A percentile compares a stretch with the other conserved stretches of the same genome.
These are phyloP conservation scores for Trichosurus vulpecula DNA, from an alignment of 2,797 vertebrate species.

Conservation along the genomic window DNA sequence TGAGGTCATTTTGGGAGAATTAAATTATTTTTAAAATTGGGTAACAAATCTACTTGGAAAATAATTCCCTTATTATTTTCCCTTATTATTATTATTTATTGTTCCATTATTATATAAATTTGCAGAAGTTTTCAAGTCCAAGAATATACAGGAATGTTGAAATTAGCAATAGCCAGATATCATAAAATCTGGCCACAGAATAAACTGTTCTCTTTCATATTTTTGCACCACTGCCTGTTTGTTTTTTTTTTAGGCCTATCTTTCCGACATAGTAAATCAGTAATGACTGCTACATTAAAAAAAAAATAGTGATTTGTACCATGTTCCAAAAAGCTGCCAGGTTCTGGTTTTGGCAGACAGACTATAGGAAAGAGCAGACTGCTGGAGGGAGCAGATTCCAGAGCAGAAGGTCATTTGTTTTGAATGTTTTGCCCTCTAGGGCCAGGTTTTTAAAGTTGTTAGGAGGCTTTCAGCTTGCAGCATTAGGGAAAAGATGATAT, in stretches of 20 bases:
- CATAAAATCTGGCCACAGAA: constrained; percentile 1
- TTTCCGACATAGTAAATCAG: constrained; percentile 62
- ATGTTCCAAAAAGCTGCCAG: constrained; percentile 64
- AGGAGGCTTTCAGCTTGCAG: constrained; percentile 42
- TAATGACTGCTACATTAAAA: constrained; percentile 45
- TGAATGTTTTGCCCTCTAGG: constrained; percentile 57
- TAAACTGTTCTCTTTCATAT: background rate
- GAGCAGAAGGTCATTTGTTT: constrained; percentile 65
- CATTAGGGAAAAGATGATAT: background rate
- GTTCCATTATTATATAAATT: background rate
- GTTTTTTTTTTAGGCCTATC: constrained; percentile 43
- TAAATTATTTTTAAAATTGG: background rate
- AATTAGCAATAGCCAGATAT: constrained; percentile 1
- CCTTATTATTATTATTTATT: background rate
- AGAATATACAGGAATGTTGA: constrained; percentile 11
- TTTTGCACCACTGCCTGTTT: background rate
- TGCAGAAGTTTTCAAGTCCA: background rate
- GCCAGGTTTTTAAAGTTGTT: constrained; percentile 47
- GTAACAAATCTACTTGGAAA: background rate
- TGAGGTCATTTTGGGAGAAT: background rate
- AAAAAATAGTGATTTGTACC: constrained; percentile 56
- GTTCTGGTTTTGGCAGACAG: constrained; percentile 63
- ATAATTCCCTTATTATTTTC: background rate
- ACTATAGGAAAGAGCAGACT: constrained; percentile 50
- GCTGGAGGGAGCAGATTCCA: constrained; percentile 68